phyloP scores from a whole-genome alignment of 2,888 invertebrate genomes.

The Chrysolina americana region DNA sequence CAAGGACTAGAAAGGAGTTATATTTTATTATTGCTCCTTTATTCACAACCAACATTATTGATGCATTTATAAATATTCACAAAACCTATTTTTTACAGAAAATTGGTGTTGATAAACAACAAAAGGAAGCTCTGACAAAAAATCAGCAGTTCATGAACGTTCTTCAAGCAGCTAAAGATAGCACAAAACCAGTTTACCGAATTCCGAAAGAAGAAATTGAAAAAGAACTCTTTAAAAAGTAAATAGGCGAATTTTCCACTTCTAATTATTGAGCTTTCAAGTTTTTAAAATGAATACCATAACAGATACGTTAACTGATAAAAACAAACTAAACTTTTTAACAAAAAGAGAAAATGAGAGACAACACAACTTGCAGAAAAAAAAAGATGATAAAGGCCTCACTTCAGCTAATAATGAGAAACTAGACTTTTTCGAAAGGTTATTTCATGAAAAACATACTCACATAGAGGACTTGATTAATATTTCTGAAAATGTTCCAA shows the following conservation, averaged over 20 bases:
- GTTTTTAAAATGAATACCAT: constrained; percentile 36
- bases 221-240: constrained; percentile 65
- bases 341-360: constrained; percentile 76
- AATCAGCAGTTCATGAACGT: constrained; percentile 66
- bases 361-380: constrained; percentile 77
- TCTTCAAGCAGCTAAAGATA: constrained; percentile 71
- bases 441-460: constrained; percentile 78
- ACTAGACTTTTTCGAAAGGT: constrained; percentile 79
- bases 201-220: constrained; percentile 71
- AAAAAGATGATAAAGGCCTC: constrained; percentile 76
- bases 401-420: constrained; percentile 77
- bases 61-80: constrained; percentile 9
- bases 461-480: constrained; percentile 77
- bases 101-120: constrained; percentile 58
- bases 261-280: constrained; percentile 38
- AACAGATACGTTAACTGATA: constrained; percentile 59
- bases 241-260: constrained; percentile 51
- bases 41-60: too few relatives aligned
- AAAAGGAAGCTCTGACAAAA: constrained; percentile 58
- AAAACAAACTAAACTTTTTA: constrained; percentile 69
- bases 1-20: too few relatives aligned
- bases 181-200: constrained; percentile 69
- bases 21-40: too few relatives aligned
- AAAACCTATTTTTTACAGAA: constrained; percentile 66
- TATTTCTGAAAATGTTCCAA: constrained; percentile 69